Conservation (phyloP, 1,140 invertebrate species). For the Phenacoccus solenopsis region DNA sequence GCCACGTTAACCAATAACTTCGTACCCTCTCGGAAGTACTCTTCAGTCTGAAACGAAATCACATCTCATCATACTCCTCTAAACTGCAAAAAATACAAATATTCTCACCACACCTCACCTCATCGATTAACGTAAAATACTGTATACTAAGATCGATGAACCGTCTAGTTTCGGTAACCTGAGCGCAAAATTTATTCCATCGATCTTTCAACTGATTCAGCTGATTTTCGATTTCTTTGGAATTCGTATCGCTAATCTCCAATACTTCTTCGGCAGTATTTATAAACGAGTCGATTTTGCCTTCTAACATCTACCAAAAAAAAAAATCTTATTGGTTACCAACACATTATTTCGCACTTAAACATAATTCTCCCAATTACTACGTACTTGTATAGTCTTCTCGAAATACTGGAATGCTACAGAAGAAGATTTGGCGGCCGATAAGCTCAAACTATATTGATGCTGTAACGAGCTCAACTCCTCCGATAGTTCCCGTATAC, state of each 20-base stretch:
- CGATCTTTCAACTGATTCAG: slow-evolving; percentile 51
- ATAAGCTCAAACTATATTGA: slow-evolving; percentile 57
- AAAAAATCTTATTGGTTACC: slow-evolving; percentile 15
- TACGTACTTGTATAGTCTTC: slow-evolving; percentile 58
- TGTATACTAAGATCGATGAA: slow-evolving; percentile 41
- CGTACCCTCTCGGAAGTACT: slow-evolving; percentile 61
- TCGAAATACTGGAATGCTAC: slow-evolving; percentile 64
- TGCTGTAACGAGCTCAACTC: slow-evolving; percentile 49
- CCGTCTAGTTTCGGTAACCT: slow-evolving; percentile 49
- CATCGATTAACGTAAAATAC: slow-evolving; percentile 44
- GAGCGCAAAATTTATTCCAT: slow-evolving; percentile 56
- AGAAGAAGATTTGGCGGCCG: slow-evolving; percentile 52
- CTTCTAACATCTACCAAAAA: slow-evolving; percentile 49
- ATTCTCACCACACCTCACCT: slow-evolving; percentile 39
- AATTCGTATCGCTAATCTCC: slow-evolving; percentile 36
- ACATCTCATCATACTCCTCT: neutral
- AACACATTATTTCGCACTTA: neutral
- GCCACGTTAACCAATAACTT: slow-evolving; percentile 55
- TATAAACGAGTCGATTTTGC: slow-evolving; percentile 57
- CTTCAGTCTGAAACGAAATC: slow-evolving; percentile 28
- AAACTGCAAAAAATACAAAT: neutral
- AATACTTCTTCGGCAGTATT: slow-evolving; percentile 53
- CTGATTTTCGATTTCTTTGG: slow-evolving; percentile 46
- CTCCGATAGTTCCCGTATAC: slow-evolving; percentile 49
- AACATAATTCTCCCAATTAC: neutral